Base-by-base conservation (phyloP, 2,797 vertebrate species). In the Chloroceryle amazona region DNA sequence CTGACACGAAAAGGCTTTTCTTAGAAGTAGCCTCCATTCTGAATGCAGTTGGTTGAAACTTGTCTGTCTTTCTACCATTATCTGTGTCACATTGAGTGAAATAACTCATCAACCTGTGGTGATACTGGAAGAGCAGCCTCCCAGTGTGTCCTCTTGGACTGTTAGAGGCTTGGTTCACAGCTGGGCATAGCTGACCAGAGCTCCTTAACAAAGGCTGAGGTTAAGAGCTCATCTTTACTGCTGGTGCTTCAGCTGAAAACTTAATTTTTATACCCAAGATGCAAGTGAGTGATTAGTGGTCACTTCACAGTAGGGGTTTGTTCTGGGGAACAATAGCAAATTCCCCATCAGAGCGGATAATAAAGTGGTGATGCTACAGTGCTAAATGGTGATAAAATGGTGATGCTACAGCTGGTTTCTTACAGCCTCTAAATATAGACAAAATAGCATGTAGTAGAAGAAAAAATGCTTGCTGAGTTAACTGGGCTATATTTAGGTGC, bases 381-480 rank as follows among this genome's bases (percentile, higher is more conserved):
- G 22, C n/a, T 35, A 28, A 81, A 54, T 67, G 92, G 91, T 68
- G 93, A 93, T 80, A 75, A 87, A 72, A 60, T 91, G 86, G 84
- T 94, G 92, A 92, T 93, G 72, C 88, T 95, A 73, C 95, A 93
- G 93, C 96, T 93, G 93, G 72, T 74, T 94, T 54, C 85, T 73
- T 66, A 51, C 81, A 73, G 84, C 51, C 71, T 95, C 74, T 91
- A 95, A 96, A 93, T 67, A 71, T 90, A 90, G 82, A 79, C 63
- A 74, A 80, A 97, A 91, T 75, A 89, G 90, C 78, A 71, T 46
- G 78, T 86, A 91, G 92, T 85, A 81, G 89, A 85, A 10, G 63
- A 86, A 89, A 96, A 96, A 87, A 83, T 62, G 80, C 93, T 96
- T 93, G 90, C 90, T 93, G 83, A 94, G 74, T 88, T 83, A 86